Base-by-base conservation (phyloP, 2,797 vertebrate species). In the Sebastolobus alascanus region DNA sequence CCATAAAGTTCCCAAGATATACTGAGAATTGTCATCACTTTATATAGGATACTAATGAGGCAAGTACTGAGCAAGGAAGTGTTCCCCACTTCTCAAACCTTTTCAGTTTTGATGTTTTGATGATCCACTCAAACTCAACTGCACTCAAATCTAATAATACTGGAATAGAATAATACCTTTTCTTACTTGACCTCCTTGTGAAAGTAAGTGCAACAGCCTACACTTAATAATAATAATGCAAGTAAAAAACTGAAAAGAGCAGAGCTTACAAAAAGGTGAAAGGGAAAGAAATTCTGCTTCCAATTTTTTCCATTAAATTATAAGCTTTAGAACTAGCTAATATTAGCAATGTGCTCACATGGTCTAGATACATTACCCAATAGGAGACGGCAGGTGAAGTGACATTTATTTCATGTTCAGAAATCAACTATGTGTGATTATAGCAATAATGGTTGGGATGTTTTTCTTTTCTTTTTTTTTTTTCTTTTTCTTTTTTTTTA, bases 301-400 rank as follows among this genome's bases (percentile, higher is more conserved):
- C 9, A 58, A 18, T 80, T 9, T 31, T 31, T 22, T 25, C 25
- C n/a, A 58, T 63, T 77, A 25, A 70, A 54, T 77, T 9, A 68
- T 74, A 54, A 43, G 11, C 56, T 61, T 31, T 31, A 31, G 7
- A 66, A 55, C 18, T 9, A 50, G 52, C 8, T 60, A 72, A 33
- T 60, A 33, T 60, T 10, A 68, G 8, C 20, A 55, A 14, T 12
- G 5, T 8, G 4, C 31, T 33, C 20, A 12, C 43, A 50, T 20
- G n/a, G 12, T 63, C 8, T 8, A 6, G 33, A 12, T 52, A 29
- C 52, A 43, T 43, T 54, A 58, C 29, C 22, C n/a, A 29, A n/a
- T 38, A 35, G 22, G 31, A 61, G 2, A 16, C 10, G 11, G 22
- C 29, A 56, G 40, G 60, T 75, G 4, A 73, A 27, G 55, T 68